phyloP scores from a whole-genome alignment of 2,113 vertebrate genomes.

The Callocephalon fimbriatum region DNA sequence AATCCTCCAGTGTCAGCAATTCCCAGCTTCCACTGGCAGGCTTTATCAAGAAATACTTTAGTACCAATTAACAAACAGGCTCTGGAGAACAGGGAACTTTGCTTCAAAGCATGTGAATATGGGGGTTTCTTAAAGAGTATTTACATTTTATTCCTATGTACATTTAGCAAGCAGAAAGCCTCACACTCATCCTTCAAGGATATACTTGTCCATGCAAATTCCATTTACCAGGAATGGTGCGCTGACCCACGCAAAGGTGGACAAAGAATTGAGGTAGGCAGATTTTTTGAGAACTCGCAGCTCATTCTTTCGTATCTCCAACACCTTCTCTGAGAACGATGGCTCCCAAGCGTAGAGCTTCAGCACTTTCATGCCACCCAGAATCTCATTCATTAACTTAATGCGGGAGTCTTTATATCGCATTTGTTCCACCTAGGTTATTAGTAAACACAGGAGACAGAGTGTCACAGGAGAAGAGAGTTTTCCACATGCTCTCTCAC shows the following conservation, averaged over 20 bases:
- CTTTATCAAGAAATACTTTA: conserved; percentile 29
- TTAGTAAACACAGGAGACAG: background rate
- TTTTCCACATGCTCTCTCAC: background rate
- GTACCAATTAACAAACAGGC: background rate
- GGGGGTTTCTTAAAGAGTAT: background rate
- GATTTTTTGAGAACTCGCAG: conserved; percentile 84
- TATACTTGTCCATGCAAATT: background rate
- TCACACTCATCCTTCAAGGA: background rate
- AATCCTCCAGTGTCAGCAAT: conserved; percentile 6
- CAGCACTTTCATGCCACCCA: conserved; percentile 94
- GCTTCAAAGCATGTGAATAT: background rate
- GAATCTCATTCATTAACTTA: conserved; percentile 95
- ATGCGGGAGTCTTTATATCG: conserved; percentile 90
- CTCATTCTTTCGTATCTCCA: conserved; percentile 87
- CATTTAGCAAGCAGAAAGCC: background rate
- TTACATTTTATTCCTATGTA: background rate
- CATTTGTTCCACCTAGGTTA: conserved; percentile 90
- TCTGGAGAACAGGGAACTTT: background rate
- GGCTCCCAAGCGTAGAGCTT: conserved; percentile 97
- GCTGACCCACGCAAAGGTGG: conserved; percentile 89
- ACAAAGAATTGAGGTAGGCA: conserved; percentile 86
- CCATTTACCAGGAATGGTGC: conserved; percentile 90
- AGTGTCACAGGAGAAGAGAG: background rate
- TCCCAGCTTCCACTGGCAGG: background rate
- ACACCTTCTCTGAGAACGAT: conserved; percentile 87